phyloP scores from a whole-genome alignment of 1,140 invertebrate species.

The Sarcophaga bullata region DNA sequence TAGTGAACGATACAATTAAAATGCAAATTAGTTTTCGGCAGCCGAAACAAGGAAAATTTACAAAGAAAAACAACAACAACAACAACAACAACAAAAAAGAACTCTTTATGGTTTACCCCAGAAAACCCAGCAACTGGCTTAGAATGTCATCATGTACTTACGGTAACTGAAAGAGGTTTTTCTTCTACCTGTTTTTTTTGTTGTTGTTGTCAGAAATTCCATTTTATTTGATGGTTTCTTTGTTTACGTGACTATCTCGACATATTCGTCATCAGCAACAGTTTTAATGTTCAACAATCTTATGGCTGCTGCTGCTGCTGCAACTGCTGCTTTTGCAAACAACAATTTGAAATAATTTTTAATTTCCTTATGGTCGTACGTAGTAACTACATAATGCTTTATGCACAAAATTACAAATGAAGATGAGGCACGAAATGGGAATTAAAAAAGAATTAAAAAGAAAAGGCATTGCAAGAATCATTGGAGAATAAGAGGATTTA shows the following conservation, averaged over 20 bases:
- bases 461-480: too few species aligned
- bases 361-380: too few species aligned
- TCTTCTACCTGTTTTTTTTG: neutral
- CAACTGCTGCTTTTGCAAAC: neutral
- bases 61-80: too few species aligned
- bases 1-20: conserved; percentile 1
- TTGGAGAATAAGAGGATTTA: too few species aligned
- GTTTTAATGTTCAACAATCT: neutral
- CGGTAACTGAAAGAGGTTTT: neutral
- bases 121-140: neutral
- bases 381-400: too few species aligned
- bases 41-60: conserved; percentile 1
- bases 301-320: neutral
- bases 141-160: neutral
- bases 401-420: too few species aligned
- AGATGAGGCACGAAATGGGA: too few species aligned
- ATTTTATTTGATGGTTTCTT: neutral
- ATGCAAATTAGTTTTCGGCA: conserved; percentile 22
- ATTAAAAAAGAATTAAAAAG: too few species aligned
- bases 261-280: neutral
- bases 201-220: neutral
- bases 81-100: neutral
- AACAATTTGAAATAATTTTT: too few species aligned
- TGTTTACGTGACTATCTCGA: conserved; percentile 8
- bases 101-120: neutral